Evolutionary conservation across 2,888 invertebrate genomes (phyloP).

Genomic region (Stenotaenia linearis): DNA sequence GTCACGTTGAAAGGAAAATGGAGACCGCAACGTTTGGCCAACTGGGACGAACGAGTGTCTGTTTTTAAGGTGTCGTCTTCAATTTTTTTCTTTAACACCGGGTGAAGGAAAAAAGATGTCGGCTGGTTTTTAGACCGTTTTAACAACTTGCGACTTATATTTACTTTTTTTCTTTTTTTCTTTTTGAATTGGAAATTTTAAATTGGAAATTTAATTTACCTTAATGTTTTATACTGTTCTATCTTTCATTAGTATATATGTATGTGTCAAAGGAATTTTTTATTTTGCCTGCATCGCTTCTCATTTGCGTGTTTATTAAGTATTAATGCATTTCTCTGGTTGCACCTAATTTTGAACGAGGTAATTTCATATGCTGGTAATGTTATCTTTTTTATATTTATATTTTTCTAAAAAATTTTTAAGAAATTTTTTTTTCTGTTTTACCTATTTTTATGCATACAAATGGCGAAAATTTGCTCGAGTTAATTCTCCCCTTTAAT

Average conservation of each 20-base stretch:
- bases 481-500: background rate
- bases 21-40: background rate
- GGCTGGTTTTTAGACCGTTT: too few relatives aligned
- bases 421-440: background rate
- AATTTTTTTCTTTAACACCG: too few relatives aligned
- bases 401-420: background rate
- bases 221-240: background rate
- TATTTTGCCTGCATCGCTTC: background rate
- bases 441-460: background rate
- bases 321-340: background rate
- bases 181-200: background rate
- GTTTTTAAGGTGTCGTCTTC: background rate
- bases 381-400: background rate
- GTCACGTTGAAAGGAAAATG: slow-evolving; percentile 5
- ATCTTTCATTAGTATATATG: background rate
- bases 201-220: background rate
- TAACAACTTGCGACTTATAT: background rate
- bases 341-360: background rate
- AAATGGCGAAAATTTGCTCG: background rate
- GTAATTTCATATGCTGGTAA: background rate
- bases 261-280: background rate
- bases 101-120: too few relatives aligned
- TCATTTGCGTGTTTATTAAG: slow-evolving; percentile 19
- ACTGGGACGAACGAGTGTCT: background rate
- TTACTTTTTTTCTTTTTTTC: background rate